Evolutionary conservation across 2,797 vertebrate genomes (phyloP).

Genomic region (Limnodromus scolopaceus): DNA sequence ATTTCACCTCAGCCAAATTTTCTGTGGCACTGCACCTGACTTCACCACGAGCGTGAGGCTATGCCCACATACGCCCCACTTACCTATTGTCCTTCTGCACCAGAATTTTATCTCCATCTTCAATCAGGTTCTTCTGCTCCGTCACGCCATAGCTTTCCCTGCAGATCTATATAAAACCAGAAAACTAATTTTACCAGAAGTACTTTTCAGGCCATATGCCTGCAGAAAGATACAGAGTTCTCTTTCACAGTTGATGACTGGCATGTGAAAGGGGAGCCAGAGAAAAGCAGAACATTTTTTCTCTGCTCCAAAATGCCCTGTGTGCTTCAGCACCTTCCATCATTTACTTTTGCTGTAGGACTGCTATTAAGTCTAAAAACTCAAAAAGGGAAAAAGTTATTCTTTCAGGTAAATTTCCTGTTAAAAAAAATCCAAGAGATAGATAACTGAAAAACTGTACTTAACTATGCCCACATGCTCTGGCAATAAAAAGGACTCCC

Average conservation of each 20-base stretch:
- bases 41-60: neutral
- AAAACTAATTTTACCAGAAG: neutral
- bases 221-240: neutral
- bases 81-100: conserved; percentile 93
- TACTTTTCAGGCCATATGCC: neutral
- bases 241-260: neutral
- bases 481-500: neutral
- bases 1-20: neutral
- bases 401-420: neutral
- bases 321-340: neutral
- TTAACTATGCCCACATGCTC: neutral
- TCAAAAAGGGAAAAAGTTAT: neutral
- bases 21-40: neutral
- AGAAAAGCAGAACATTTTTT: neutral
- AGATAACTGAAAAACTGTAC: neutral
- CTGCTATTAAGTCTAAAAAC: neutral
- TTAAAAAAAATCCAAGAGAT: fast-evolving
- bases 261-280: neutral
- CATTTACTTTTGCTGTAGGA: neutral
- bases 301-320: neutral
- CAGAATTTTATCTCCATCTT: conserved; percentile 86
- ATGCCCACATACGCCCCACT: neutral
- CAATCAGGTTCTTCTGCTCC: conserved; percentile 90
- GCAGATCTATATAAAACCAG: conserved; percentile 85
- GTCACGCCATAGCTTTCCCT: conserved; percentile 93